Percentiles rank a stretch among this genome's conserved stretches.
Conservation (phyloP, 2,797 vertebrate genomes). For the Pantherophis vulpinus region DNA sequence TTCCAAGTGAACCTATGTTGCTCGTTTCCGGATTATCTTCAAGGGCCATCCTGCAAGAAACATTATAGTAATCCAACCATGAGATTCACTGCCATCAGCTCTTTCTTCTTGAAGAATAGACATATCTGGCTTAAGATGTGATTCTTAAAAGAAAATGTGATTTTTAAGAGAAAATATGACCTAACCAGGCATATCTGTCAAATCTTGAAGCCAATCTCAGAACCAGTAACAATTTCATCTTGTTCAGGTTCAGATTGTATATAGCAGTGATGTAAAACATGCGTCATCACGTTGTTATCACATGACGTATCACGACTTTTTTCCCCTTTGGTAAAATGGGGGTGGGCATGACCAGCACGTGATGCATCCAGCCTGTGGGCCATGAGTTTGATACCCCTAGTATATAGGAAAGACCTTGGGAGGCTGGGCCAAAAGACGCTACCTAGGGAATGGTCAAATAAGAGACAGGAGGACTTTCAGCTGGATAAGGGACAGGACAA, state of each 20-base stretch:
- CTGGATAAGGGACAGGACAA: neutral
- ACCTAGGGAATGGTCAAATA: neutral
- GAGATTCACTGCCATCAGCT: neutral
- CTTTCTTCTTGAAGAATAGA: neutral
- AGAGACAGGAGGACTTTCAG: neutral
- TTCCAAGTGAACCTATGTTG: neutral
- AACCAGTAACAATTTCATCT: neutral
- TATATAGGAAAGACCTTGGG: neutral
- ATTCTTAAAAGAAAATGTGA: neutral
- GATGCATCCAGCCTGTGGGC: no score
- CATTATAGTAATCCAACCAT: neutral
- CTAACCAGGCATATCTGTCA: neutral
- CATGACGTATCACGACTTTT: no score
- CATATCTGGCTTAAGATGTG: neutral
- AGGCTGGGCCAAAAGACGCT: neutral
- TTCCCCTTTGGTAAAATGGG: no score
- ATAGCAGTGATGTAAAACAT: neutral
- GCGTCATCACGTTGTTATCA: no score
- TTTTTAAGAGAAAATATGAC: neutral
- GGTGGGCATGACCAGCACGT: no score
- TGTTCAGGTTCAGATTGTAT: neutral
- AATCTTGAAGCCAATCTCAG: neutral
- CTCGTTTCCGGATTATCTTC: neutral
- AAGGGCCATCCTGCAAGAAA: neutral
- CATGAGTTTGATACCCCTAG: no score